phyloP scores from a whole-genome alignment of 1,140 invertebrate genomes.

The Magallana angulata region DNA sequence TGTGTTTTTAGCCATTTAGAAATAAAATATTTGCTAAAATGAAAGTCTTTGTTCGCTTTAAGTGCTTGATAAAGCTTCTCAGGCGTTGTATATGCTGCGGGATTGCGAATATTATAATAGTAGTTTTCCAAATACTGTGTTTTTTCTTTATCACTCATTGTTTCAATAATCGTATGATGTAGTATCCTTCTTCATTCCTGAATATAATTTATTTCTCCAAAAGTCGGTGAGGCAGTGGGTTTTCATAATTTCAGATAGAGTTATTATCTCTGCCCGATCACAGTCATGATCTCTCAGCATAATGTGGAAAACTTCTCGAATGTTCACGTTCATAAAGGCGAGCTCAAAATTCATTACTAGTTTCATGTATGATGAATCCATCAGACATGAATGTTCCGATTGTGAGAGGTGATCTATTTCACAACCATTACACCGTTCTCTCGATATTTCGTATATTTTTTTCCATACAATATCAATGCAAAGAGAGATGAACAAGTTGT shows the following conservation, averaged over 20 bases:
- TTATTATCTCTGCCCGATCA: background rate
- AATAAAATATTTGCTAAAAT: background rate
- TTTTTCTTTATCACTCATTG: constrained; percentile 25
- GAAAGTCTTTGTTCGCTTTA: background rate
- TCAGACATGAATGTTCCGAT: constrained; percentile 20
- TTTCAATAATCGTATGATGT: background rate
- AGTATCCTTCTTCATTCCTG: background rate
- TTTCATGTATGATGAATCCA: background rate
- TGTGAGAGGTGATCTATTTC: constrained; percentile 38
- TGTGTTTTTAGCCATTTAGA: constrained; percentile 37
- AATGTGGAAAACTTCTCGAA: background rate
- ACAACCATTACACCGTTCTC: constrained; percentile 43
- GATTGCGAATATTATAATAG: constrained; percentile 21
- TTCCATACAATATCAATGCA: background rate
- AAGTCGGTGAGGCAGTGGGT: background rate
- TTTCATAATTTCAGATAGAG: background rate
- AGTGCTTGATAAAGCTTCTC: constrained; percentile 3
- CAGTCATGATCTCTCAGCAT: background rate
- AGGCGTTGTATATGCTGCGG: background rate
- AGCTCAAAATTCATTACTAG: background rate
- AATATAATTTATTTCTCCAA: background rate
- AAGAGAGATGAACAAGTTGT: background rate
- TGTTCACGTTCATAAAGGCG: background rate
- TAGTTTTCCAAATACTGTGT: background rate
- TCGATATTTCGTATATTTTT: background rate